These are phyloP conservation scores for Vulpes ferrilata DNA, from an alignment of 2,113 vertebrate genomes.

Conservation along the genomic window DNA sequence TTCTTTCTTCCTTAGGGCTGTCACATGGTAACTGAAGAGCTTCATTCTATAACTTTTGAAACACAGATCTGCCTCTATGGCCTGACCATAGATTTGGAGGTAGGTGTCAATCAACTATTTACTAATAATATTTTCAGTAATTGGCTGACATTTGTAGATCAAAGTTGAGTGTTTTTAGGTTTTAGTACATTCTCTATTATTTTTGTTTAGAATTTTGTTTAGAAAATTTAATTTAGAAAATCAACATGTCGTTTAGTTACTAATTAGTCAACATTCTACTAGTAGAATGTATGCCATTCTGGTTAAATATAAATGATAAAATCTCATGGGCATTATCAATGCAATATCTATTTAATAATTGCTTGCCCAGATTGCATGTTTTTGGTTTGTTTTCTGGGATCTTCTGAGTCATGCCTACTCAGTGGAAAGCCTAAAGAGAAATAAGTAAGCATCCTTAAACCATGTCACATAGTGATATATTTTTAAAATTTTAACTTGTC, in stretches of 20 bases:
- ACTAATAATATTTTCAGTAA: not conserved
- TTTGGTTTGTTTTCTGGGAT: conserved; percentile 45
- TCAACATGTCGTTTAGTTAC: not conserved
- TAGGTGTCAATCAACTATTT: conserved; percentile 78
- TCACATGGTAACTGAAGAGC: conserved; percentile 96
- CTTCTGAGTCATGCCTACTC: conserved; percentile 8
- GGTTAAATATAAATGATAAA: conserved; percentile 47
- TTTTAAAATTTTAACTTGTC: conserved; percentile 30
- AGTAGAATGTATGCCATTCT: conserved; percentile 5
- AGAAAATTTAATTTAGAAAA: not conserved
- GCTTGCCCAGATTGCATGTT: not conserved
- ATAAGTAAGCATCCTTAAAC: not conserved
- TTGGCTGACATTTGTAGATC: not conserved
- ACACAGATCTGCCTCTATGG: conserved; percentile 95
- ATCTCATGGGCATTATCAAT: not conserved
- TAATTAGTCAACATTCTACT: not conserved
- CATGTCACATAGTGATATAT: not conserved
- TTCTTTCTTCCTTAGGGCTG: conserved; percentile 88
- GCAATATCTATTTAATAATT: conserved; percentile 1
- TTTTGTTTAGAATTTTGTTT: not conserved
- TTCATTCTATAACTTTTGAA: conserved; percentile 97
- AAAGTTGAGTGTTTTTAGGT: not conserved
- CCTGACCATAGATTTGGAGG: conserved; percentile 95
- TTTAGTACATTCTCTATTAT: not conserved
- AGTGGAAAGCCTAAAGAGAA: conserved; percentile 40